Evolutionary conservation across 2,888 invertebrate genomes (phyloP).

Genomic region (Apodemia hepburni): DNA sequence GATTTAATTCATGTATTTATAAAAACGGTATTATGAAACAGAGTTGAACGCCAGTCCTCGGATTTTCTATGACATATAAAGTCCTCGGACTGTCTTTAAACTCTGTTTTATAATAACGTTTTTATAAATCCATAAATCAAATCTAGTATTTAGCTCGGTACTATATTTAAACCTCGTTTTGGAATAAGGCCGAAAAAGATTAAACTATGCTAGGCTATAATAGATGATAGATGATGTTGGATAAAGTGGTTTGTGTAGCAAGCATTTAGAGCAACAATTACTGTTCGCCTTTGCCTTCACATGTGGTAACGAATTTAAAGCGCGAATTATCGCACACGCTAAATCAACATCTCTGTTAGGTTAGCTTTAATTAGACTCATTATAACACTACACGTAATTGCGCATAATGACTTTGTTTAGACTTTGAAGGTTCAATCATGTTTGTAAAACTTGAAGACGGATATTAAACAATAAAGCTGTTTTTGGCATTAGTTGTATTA

Average conservation of each 20-base stretch:
- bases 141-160: too few relatives aligned
- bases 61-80: too few relatives aligned
- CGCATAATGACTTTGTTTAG: not conserved
- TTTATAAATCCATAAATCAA: too few relatives aligned
- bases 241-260: not conserved
- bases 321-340: conserved; percentile 3
- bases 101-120: too few relatives aligned
- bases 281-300: conserved; percentile 2
- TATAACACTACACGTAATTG: not conserved
- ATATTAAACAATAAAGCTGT: not conserved
- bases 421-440: not conserved
- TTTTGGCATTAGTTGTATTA: too few relatives aligned
- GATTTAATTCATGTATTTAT: too few relatives aligned
- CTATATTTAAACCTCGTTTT: too few relatives aligned
- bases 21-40: too few relatives aligned
- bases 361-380: conserved; percentile 17
- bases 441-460: not conserved
- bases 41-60: too few relatives aligned
- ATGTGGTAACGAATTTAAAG: conserved; percentile 13
- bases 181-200: too few relatives aligned
- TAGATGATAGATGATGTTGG: not conserved
- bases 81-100: too few relatives aligned
- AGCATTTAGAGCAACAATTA: conserved; percentile 2
- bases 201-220: too few relatives aligned
- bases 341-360: conserved; percentile 1